phyloP scores from a whole-genome alignment of 2,797 vertebrate genomes.

The Thunnus albacares region DNA sequence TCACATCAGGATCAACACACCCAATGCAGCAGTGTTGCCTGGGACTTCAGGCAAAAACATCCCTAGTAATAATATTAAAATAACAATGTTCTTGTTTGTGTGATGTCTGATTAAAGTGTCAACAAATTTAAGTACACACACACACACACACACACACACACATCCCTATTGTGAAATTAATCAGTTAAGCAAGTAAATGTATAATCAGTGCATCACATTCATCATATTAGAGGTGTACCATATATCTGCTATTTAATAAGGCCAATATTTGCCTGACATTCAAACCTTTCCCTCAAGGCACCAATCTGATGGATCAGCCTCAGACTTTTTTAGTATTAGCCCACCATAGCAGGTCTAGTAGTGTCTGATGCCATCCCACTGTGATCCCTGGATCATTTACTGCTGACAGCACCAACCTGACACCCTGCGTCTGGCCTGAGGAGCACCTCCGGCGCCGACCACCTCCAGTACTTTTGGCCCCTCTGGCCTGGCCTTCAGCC shows the following conservation, averaged over 20 bases:
- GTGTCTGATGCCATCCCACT: constrained; percentile 38
- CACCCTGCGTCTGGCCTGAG: constrained; percentile 56
- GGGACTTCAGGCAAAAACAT: too few species aligned
- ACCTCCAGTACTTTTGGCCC: constrained; percentile 23
- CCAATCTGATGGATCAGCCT: constrained; percentile 18
- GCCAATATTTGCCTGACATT: not conserved
- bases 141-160: too few species aligned
- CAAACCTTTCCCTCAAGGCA: not conserved
- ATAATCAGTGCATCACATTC: not conserved
- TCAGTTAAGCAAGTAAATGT: not conserved
- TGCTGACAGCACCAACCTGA: constrained; percentile 74
- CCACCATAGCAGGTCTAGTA: constrained; percentile 18
- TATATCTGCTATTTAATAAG: not conserved
- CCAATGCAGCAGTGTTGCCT: too few species aligned
- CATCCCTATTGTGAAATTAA: not conserved
- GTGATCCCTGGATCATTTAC: constrained; percentile 62
- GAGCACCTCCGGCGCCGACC: constrained; percentile 47
- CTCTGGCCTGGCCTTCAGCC: not conserved
- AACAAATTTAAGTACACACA: too few species aligned
- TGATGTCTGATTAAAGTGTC: too few species aligned
- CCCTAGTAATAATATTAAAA: too few species aligned
- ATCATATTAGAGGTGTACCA: not conserved
- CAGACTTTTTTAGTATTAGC: constrained; percentile 25
- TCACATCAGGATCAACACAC: too few species aligned
- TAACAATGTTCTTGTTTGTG: too few species aligned